phyloP scores from a whole-genome alignment of 2,113 vertebrate genomes.

The Rhinopithecus roxellana region DNA sequence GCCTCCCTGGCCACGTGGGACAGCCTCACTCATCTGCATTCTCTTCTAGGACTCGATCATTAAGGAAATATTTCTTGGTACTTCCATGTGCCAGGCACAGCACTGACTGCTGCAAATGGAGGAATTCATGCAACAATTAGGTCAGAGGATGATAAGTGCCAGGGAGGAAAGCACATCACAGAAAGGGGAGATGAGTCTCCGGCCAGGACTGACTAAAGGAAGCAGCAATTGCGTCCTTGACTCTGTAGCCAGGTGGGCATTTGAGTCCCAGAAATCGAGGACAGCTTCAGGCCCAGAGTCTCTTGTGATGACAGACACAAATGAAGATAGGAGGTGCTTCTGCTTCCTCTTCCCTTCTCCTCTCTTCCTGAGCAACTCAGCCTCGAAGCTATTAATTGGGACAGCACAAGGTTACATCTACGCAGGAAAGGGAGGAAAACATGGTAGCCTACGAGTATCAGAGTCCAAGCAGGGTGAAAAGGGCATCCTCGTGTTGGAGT shows the following conservation, averaged over 20 bases:
- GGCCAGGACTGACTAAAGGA: too few species aligned
- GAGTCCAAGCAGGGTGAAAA: background rate
- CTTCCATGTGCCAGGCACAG: background rate
- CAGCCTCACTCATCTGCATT: background rate
- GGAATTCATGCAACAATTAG: background rate
- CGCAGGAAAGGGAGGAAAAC: background rate
- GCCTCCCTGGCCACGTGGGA: fast-evolving
- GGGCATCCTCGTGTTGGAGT: background rate
- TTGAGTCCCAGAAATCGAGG: fast-evolving
- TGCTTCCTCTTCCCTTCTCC: background rate
- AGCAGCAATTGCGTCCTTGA: background rate
- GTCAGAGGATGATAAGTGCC: background rate
- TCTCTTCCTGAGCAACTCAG: background rate
- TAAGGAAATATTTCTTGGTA: background rate
- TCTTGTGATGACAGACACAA: background rate
- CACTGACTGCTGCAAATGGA: background rate
- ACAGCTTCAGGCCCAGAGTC: background rate
- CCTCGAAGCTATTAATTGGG: background rate
- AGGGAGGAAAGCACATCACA: background rate
- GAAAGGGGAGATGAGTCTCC: background rate
- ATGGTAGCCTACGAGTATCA: background rate
- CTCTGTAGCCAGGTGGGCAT: background rate
- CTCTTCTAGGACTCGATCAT: background rate
- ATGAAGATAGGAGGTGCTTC: background rate
- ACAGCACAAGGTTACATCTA: background rate